Evolutionary conservation across 2,797 vertebrate species (phyloP), one percentile per base, ranked within the genome.

Genomic region (Amblyopsis hoosieri): DNA sequence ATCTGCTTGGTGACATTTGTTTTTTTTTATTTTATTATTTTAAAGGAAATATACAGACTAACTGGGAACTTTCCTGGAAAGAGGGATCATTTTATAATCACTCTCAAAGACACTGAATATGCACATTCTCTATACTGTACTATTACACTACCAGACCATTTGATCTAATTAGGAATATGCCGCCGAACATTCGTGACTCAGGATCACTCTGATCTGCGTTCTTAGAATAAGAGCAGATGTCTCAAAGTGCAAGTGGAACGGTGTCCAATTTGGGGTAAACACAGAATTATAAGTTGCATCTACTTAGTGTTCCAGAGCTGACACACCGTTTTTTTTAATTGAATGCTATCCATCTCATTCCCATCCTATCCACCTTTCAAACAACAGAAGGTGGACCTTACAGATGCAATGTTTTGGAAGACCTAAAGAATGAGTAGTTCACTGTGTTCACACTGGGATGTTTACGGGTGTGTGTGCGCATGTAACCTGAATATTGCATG

Each of bases 1-100:
- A 77, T 74, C 56, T 59, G 65, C 66, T 57, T 75, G 69, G 80
- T 80, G 80, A 84, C 67, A 79, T 17, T 71, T 69, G 23, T 29
- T 29, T 29, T 29, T 29, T 29, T 29, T 29, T 1, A 29, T 29
- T 66, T 57, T 72, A 81, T 85, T 76, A 64, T 48, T 69, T 71
- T 69, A 57, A 66, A 51, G 56, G 64, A 75, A 75, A 70, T 62
- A 45, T 57, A 73, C 55, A 78, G 54, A 52, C 48, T 33, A 45
- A 3, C 50, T 45, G 49, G 50, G 64, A 59, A 46, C 54, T 75
- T 88, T 90, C 85, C 85, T 76, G 78, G 80, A 85, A 87, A 82
- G 61, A 64, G 33, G 57, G 67, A 79, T 81, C 5, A 51, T 73
- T 80, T 72, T 62, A 69, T 61, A 64, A 66, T 75, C 4, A 51